Percentiles rank a stretch among this genome's conserved stretches.
These are phyloP conservation scores for Patella depressa DNA, from an alignment of 2,888 invertebrate species.

Conservation along the genomic window DNA sequence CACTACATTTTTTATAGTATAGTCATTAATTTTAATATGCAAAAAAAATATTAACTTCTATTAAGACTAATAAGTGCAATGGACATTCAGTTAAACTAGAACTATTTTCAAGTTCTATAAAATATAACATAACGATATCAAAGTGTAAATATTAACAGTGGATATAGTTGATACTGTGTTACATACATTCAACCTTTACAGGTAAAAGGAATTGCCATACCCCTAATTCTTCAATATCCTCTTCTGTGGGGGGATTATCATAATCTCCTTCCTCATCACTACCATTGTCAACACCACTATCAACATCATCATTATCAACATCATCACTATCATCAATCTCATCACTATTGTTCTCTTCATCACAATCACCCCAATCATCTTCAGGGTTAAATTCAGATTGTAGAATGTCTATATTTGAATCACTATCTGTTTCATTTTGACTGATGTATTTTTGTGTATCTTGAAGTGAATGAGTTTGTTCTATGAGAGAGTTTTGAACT, in stretches of 20 bases:
- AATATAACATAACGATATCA: too few relatives aligned
- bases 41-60: too few relatives aligned
- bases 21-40: too few relatives aligned
- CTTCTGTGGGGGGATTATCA: constrained; percentile 28
- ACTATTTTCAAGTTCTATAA: too few relatives aligned
- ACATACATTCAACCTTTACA: constrained; percentile 9
- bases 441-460: not conserved
- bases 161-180: too few relatives aligned
- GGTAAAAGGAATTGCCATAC: constrained; percentile 22
- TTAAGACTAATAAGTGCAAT: too few relatives aligned
- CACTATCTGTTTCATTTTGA: not conserved
- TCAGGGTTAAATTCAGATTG: not conserved
- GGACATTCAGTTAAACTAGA: too few relatives aligned
- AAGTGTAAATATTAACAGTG: too few relatives aligned
- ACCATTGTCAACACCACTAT: constrained; percentile 66
- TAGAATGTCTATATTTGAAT: not conserved
- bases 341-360: constrained; percentile 20
- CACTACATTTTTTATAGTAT: too few relatives aligned
- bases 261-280: constrained; percentile 31
- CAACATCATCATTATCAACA: constrained; percentile 31
- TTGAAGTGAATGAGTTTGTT: constrained; percentile 2
- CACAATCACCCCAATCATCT: constrained; percentile 21
- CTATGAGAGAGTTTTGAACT: not conserved
- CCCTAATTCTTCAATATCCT: constrained; percentile 20
- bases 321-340: constrained; percentile 25